phyloP scores from a whole-genome alignment of 2,113 vertebrate genomes.

The Clinocottus analis region DNA sequence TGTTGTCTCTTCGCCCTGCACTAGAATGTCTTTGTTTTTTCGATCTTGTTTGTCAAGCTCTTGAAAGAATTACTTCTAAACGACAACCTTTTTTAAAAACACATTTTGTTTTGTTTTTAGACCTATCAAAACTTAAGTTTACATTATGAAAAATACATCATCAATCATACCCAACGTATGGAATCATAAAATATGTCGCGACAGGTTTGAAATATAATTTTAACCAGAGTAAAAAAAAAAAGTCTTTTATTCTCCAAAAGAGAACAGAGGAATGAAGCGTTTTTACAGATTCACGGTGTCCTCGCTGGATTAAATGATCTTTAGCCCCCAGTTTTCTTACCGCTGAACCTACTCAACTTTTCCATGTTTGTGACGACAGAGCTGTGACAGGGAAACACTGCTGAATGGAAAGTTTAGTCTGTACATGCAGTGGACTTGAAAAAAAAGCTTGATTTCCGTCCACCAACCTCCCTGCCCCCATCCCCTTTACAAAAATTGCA shows the following conservation, averaged over 20 bases:
- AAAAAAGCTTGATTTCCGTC: conserved; percentile 65
- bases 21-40: not conserved
- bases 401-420: conserved; percentile 74
- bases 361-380: conserved; percentile 58
- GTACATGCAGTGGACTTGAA: conserved; percentile 64
- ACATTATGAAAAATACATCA: not conserved
- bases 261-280: not conserved
- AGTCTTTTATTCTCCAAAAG: not conserved
- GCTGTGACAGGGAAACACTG: conserved; percentile 59
- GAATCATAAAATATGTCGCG: conserved; percentile 11
- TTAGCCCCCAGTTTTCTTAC: conserved; percentile 36
- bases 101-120: not conserved
- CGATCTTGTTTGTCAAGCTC: not conserved
- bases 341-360: conserved; percentile 57
- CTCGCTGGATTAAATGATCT: conserved; percentile 31
- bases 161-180: not conserved
- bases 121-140: not conserved
- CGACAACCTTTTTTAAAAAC: not conserved
- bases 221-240: not conserved
- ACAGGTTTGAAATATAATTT: not conserved
- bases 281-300: conserved; percentile 29
- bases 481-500: conserved; percentile 67
- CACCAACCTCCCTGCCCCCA: conserved; percentile 34
- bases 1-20: not conserved
- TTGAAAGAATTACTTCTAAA: conserved; percentile 15